Evolutionary conservation across 37 sponge, comb jelly and placozoan genomes (phyloP).

Genomic region (Haliclona indistincta): DNA sequence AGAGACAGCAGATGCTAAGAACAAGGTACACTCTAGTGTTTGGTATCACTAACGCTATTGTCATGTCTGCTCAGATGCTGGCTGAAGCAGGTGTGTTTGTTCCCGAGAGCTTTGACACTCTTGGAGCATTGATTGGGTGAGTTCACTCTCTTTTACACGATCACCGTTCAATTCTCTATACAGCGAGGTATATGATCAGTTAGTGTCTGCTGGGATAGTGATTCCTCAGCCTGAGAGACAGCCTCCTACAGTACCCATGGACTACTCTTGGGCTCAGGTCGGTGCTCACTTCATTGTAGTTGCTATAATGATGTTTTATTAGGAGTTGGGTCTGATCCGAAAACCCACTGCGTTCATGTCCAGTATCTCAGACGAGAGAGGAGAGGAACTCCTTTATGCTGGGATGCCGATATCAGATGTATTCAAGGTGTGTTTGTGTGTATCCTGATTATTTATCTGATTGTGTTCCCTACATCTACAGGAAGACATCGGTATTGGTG

Average conservation of each 20-base stretch:
- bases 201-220: conserved; percentile 71
- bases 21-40: conserved; percentile 54
- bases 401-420: conserved; percentile 97
- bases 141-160: not conserved
- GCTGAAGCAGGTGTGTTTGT: conserved; percentile 87
- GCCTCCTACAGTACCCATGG: conserved; percentile 95
- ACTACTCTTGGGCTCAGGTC: conserved; percentile 92
- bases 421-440: conserved; percentile 66
- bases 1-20: conserved; percentile 95
- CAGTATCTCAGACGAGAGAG: conserved; percentile 96
- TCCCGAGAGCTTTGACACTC: conserved; percentile 92
- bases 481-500: conserved; percentile 94
- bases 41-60: not conserved
- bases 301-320: conserved; percentile 11
- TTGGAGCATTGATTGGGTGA: conserved; percentile 73
- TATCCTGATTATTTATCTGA: too few relatives aligned
- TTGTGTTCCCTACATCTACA: conserved; percentile 8
- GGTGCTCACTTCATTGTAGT: not conserved
- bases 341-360: conserved; percentile 93
- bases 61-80: conserved; percentile 63
- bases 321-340: conserved; percentile 92
- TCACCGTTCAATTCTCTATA: not conserved
- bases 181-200: conserved; percentile 88
- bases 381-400: conserved; percentile 95
- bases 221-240: conserved; percentile 81